These are phyloP conservation scores for Pogonomyrmex californicus DNA, from an alignment of 1,140 invertebrate genomes.

Conservation along the genomic window DNA sequence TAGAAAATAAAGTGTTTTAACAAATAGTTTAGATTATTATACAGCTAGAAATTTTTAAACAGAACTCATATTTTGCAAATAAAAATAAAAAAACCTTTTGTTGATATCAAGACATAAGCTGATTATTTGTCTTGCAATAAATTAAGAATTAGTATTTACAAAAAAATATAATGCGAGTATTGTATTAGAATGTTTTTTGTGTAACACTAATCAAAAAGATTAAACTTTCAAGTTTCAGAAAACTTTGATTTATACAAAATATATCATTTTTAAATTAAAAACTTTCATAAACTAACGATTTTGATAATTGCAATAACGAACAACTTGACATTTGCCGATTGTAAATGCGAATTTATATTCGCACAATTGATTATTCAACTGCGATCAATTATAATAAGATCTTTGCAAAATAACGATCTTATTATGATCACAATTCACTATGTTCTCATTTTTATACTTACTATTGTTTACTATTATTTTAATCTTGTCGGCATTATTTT, in stretches of 20 bases:
- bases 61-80: conserved; percentile 8
- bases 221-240: conserved; percentile 10
- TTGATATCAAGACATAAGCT: conserved; percentile 14
- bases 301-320: background rate
- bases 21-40: background rate
- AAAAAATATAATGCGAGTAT: conserved; percentile 6
- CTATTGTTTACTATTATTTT: conserved; percentile 4
- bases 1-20: background rate
- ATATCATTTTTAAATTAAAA: background rate
- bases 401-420: background rate
- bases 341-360: background rate
- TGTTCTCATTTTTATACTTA: background rate
- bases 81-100: background rate
- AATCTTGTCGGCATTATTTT: background rate
- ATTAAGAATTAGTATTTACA: background rate
- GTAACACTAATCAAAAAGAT: conserved; percentile 37
- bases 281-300: background rate
- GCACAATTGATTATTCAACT: background rate
- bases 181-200: conserved; percentile 6
- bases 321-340: background rate
- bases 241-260: background rate
- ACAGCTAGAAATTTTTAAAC: background rate
- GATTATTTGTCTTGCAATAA: conserved; percentile 13
- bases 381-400: background rate
- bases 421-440: background rate